A percentile compares a stretch with the other conserved stretches of the same genome.
Conservation (phyloP, 2,797 vertebrate species). For the Leptoclinus maculatus region DNA sequence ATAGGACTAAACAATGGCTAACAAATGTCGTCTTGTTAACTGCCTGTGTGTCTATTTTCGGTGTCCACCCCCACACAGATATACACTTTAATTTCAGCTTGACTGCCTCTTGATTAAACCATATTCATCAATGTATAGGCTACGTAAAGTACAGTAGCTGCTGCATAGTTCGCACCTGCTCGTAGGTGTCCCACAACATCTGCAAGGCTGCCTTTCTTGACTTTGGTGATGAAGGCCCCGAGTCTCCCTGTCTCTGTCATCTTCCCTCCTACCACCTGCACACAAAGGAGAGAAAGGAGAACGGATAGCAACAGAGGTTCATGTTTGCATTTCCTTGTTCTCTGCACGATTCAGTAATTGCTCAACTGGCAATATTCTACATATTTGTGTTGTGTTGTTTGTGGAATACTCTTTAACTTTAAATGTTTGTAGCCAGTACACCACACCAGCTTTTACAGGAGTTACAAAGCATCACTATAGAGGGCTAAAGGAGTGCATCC, state of each 20-base stretch:
- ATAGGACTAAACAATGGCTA: not conserved
- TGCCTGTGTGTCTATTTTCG: not conserved
- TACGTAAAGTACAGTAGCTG: not conserved
- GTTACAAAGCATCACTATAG: not conserved
- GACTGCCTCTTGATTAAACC: not conserved
- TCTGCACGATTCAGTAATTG: not conserved
- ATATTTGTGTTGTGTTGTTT: not conserved
- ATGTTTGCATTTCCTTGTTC: not conserved
- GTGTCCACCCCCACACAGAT: not conserved
- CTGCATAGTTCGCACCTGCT: conserved; percentile 88
- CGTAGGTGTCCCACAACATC: conserved; percentile 97
- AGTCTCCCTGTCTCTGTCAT: conserved; percentile 97
- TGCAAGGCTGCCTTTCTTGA: conserved; percentile 98
- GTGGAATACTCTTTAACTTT: not conserved
- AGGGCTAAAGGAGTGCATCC: not conserved
- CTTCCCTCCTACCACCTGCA: conserved; percentile 97
- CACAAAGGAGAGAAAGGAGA: conserved; percentile 3
- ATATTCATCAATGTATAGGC: not conserved
- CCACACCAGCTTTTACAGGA: not conserved
- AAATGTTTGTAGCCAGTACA: not conserved
- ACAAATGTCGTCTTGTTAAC: not conserved
- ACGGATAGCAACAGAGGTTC: not conserved
- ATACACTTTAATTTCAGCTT: not conserved
- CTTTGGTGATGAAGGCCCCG: conserved; percentile 99
- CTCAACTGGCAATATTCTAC: not conserved